phyloP scores from a whole-genome alignment of 2,113 vertebrate species.

The Saimiri boliviensis region DNA sequence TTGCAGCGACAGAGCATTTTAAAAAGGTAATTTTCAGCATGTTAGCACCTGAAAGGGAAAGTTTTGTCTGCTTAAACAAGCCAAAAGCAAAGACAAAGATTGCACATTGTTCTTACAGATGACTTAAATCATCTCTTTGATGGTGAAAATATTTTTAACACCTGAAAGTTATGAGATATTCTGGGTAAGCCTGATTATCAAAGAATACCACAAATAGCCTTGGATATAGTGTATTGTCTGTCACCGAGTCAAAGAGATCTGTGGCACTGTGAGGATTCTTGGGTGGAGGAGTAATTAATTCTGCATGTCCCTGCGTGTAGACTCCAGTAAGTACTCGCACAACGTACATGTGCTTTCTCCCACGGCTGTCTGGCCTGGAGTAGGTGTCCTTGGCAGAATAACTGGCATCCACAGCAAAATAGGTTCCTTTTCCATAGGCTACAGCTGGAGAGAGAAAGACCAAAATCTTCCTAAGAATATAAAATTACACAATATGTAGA shows the following conservation, averaged over 20 bases:
- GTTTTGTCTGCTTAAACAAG: neutral
- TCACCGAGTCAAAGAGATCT: slow-evolving; percentile 86
- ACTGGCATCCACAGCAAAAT: slow-evolving; percentile 87
- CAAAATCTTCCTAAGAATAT: neutral
- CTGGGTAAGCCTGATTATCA: slow-evolving; percentile 90
- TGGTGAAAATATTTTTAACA: slow-evolving; percentile 19
- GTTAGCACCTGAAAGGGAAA: neutral
- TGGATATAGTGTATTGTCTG: slow-evolving; percentile 74
- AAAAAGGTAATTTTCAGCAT: neutral
- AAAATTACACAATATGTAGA: neutral
- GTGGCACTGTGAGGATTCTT: slow-evolving; percentile 62
- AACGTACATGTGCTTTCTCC: slow-evolving; percentile 87
- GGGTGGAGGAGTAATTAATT: slow-evolving; percentile 80
- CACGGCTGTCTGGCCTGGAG: slow-evolving; percentile 75
- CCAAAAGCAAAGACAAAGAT: slow-evolving; percentile 11
- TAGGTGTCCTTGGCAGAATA: slow-evolving; percentile 84
- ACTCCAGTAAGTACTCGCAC: slow-evolving; percentile 88
- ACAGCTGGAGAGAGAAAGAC: slow-evolving; percentile 64
- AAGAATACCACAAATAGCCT: slow-evolving; percentile 88
- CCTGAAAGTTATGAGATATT: slow-evolving; percentile 90
- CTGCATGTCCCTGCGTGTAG: slow-evolving; percentile 54
- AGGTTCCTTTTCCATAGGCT: slow-evolving; percentile 85
- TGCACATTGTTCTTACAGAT: neutral
- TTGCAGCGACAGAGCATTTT: neutral
- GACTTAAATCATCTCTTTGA: slow-evolving; percentile 80